Evolutionary conservation across 2,113 vertebrate species (phyloP).

Genomic region (Tretioscincus oriximinensis): DNA sequence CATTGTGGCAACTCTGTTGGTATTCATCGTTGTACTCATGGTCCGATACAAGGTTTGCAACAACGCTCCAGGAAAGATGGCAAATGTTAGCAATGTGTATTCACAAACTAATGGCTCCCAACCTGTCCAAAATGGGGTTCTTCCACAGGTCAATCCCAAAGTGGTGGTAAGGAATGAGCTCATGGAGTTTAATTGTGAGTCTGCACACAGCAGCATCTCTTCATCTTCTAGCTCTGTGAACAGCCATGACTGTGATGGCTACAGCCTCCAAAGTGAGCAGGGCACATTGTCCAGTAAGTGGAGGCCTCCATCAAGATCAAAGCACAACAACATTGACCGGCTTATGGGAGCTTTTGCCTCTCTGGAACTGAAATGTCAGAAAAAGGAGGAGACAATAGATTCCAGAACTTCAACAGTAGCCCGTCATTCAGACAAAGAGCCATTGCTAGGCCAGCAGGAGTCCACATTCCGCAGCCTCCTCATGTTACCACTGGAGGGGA

Average conservation of each 20-base stretch:
- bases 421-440: constrained; percentile 89
- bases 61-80: constrained; percentile 81
- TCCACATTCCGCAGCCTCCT: constrained; percentile 86
- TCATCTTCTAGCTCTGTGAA: constrained; percentile 85
- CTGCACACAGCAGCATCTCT: constrained; percentile 86
- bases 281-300: constrained; percentile 85
- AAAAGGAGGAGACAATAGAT: constrained; percentile 76
- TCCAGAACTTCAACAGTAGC: constrained; percentile 77
- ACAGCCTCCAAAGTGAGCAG: constrained; percentile 79
- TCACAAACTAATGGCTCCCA: constrained; percentile 90
- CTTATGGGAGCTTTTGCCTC: constrained; percentile 94
- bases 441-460: constrained; percentile 86
- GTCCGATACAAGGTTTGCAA: constrained; percentile 93
- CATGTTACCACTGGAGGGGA: constrained; percentile 87
- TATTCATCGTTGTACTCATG: constrained; percentile 96
- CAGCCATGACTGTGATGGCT: constrained; percentile 78
- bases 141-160: constrained; percentile 80
- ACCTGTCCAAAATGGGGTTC: constrained; percentile 78
- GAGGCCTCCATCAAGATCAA: constrained; percentile 82
- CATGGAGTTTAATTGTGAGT: constrained; percentile 87
- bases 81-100: constrained; percentile 85
- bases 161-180: constrained; percentile 87
- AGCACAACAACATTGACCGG: constrained; percentile 86
- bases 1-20: constrained; percentile 91
- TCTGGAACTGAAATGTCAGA: constrained; percentile 89